Base-by-base conservation (phyloP, 2,113 vertebrate species). In the Leucoraja erinaceus region DNA sequence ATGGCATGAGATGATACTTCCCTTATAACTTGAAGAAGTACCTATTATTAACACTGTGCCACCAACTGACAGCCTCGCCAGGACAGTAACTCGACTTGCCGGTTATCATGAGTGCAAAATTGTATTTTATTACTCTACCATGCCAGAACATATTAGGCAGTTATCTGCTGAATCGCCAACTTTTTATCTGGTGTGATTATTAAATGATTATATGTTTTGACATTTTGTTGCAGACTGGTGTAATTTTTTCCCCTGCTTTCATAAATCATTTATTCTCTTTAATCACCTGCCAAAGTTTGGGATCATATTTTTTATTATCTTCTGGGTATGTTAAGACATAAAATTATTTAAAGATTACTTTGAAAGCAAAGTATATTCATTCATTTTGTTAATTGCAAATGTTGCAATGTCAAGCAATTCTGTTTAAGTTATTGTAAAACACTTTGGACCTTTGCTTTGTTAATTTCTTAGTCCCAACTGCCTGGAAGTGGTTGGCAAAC, bases 131-230 rank as follows among this genome's bases (percentile, higher is more conserved):
- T 20, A 25, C 14, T 63, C 83, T 86, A n/a, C 59, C 0, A 63
- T 66, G 75, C 10, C 75, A 77, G n/a, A 33, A 33, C 1, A 33
- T 77, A 12, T 86, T 86, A 11, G 11, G 4, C 56, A 61, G 25
- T 10, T 11, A 61, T 22, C 22, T 28, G 54, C 54, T 59, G 54
- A 28, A 83, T 11, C 56, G 28, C 3, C 25, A n/a, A 28, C 83
- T 86, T 31, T 61, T 10, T 86, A 61, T 86, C 56, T 61, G 25
- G 25, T 61, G 22, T n/a, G 83, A 86, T 86, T 86, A n/a, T 5
- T n/a, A 61, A 86, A 61, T 86, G 22, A 59, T n/a, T 86, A 86
- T 61, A 59, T 86, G 25, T 86, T 61, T 22, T 86, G 83, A n/a
- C 54, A 61, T 61, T 61, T 86, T 86, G 25, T 14, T 86, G 56